Evolutionary conservation across 2,113 vertebrate genomes (phyloP).

Genomic region (Gymnocephalus cernua): DNA sequence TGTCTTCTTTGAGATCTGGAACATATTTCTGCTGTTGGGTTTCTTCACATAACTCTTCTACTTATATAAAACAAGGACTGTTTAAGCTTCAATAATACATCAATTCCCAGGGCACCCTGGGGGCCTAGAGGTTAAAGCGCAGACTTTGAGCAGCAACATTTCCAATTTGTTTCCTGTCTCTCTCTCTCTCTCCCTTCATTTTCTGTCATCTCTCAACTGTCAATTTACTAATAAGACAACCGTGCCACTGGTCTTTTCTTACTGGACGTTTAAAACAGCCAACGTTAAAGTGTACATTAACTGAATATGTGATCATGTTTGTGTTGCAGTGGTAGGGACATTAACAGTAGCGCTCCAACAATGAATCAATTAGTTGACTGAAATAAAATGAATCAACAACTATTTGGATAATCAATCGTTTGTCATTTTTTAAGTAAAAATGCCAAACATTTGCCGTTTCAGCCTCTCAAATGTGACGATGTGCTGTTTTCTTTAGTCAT

Average conservation of each 20-base stretch:
- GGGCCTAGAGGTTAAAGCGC: neutral
- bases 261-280: neutral
- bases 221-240: neutral
- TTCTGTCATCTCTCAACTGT: neutral
- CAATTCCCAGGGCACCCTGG: neutral
- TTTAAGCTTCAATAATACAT: neutral
- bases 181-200: neutral
- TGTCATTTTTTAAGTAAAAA: no score
- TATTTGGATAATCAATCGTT: no score
- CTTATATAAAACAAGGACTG: neutral
- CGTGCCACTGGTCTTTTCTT: neutral
- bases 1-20: neutral
- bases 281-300: neutral
- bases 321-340: neutral
- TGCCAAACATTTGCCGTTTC: neutral
- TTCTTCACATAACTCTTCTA: neutral
- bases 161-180: no score
- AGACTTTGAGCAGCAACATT: neutral
- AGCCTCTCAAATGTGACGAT: neutral
- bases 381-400: no score
- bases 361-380: neutral
- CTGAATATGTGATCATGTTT: neutral
- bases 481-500: neutral
- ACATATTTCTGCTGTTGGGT: neutral
- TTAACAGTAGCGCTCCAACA: neutral